Conservation (phyloP, 2,888 invertebrate genomes). For the Erebia aethiops region DNA sequence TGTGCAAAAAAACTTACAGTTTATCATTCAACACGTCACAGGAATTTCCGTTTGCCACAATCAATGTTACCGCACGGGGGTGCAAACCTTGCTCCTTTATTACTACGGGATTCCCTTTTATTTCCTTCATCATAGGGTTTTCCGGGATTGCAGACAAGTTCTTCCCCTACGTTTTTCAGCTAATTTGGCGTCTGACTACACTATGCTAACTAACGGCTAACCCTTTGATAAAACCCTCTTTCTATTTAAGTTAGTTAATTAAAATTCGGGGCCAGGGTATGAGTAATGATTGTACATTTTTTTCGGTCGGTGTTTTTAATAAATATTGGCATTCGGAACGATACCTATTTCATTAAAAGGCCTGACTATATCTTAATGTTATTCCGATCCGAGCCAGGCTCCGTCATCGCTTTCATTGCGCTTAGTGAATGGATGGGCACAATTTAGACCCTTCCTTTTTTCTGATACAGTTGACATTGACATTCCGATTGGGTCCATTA, state of each 20-base stretch:
- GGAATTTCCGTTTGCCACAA: constrained; percentile 61
- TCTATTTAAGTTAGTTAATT: constrained; percentile 20
- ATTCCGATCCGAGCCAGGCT: constrained; percentile 31
- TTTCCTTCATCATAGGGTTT: constrained; percentile 72
- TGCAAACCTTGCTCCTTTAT: constrained; percentile 54
- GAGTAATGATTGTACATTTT: constrained; percentile 8
- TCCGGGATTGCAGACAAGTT: constrained; percentile 57
- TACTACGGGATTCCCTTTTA: constrained; percentile 66
- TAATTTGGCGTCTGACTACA: constrained; percentile 61
- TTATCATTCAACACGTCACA: constrained; percentile 53
- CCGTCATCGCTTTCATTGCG: constrained; percentile 45
- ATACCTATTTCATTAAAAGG: not conserved
- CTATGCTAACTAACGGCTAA: constrained; percentile 36
- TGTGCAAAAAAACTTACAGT: constrained; percentile 13
- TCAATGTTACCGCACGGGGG: constrained; percentile 59
- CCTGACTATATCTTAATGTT: constrained; percentile 39
- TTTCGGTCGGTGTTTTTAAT: not conserved
- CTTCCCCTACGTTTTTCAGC: constrained; percentile 55
- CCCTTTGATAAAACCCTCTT: constrained; percentile 30
- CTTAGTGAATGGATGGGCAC: constrained; percentile 55
- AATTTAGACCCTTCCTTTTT: constrained; percentile 59
- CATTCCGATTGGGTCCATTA: constrained; percentile 72
- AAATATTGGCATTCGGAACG: constrained; percentile 4
- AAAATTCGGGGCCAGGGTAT: constrained; percentile 26
- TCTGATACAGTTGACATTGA: constrained; percentile 66